Percentiles rank a stretch among this genome's conserved stretches.
Evolutionary conservation across 2,113 vertebrate genomes (phyloP).

Genomic region (Numenius arquata): DNA sequence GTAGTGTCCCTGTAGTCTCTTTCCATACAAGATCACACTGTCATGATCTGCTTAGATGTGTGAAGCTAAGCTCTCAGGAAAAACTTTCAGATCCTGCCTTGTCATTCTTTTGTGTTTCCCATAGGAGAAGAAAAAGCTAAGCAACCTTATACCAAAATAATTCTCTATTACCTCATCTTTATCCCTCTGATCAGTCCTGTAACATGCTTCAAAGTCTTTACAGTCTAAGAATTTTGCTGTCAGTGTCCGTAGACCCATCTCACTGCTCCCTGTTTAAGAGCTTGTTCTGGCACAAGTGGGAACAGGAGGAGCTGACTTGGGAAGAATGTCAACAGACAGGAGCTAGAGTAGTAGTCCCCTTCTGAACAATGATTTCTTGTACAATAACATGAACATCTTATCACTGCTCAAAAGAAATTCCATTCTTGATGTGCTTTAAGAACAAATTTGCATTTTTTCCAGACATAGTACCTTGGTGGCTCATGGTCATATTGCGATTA

Average conservation of each 20-base stretch:
- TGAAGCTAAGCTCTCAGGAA: background rate
- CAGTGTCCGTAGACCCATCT: background rate
- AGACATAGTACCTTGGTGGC: background rate
- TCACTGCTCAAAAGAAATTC: background rate
- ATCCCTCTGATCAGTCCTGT: background rate
- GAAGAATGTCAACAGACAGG: background rate
- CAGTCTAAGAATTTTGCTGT: background rate
- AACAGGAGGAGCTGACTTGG: background rate
- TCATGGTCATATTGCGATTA: background rate
- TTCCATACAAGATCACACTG: background rate
- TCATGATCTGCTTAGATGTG: background rate
- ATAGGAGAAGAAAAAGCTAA: background rate
- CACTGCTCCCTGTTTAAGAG: background rate
- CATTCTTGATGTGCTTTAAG: background rate
- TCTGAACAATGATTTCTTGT: background rate
- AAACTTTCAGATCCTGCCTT: background rate
- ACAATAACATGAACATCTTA: background rate
- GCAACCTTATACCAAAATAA: background rate
- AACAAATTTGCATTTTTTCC: background rate
- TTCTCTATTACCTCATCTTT: background rate
- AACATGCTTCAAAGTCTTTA: background rate
- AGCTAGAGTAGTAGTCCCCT: background rate
- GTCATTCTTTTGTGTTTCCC: background rate
- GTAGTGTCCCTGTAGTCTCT: background rate
- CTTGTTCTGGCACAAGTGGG: background rate